These are phyloP conservation scores for Latrodectus elegans DNA, from an alignment of 2,888 invertebrate genomes.

Conservation along the genomic window DNA sequence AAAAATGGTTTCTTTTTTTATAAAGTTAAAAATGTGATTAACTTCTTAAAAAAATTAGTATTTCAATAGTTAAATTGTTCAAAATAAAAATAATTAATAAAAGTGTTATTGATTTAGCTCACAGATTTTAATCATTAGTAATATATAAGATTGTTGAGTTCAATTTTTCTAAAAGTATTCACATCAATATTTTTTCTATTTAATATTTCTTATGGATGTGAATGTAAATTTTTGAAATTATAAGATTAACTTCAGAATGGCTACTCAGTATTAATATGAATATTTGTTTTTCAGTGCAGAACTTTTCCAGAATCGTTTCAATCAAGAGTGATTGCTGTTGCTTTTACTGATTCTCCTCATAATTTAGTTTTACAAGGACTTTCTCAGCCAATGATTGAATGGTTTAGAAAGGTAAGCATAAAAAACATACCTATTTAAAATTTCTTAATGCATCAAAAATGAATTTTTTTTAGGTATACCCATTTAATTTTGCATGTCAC, in stretches of 20 bases:
- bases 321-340: conserved; percentile 83
- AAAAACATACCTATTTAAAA: neutral
- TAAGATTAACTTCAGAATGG: neutral
- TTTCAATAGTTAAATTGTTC: no score
- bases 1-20: no score
- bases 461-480: no score
- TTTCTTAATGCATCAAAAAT: no score
- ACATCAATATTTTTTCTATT: neutral
- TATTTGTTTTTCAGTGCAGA: conserved; percentile 71
- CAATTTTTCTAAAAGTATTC: no score
- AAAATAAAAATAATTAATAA: no score
- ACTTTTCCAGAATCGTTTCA: conserved; percentile 78
- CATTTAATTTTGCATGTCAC: no score
- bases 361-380: conserved; percentile 73
- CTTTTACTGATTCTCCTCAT: conserved; percentile 86
- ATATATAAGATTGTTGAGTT: no score
- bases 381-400: conserved; percentile 70
- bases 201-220: neutral
- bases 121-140: no score
- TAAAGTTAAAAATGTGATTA: no score
- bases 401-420: conserved; percentile 72
- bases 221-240: neutral
- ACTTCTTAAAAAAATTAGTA: no score
- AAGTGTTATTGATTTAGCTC: no score
- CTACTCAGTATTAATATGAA: neutral